Conservation (phyloP, 2,888 invertebrate genomes). For the Netelia virgata region DNA sequence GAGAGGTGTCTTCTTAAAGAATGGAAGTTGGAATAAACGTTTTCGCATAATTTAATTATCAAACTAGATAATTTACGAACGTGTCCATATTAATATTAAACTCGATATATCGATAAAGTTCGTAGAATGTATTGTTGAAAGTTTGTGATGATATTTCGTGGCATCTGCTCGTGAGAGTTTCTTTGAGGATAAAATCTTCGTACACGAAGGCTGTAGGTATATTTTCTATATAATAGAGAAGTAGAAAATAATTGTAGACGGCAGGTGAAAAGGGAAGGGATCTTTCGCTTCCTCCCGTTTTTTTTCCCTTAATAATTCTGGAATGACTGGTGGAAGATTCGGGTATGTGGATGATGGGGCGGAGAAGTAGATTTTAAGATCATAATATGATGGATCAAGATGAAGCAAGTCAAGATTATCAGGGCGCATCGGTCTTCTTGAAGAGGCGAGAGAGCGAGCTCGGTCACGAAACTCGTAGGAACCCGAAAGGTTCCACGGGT, state of each 20-base stretch:
- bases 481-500: constrained; percentile 52
- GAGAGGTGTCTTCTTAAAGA: background rate
- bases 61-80: too few relatives aligned
- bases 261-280: constrained; percentile 50
- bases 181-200: constrained; percentile 15
- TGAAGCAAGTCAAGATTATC: constrained; percentile 44
- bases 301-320: constrained; percentile 36
- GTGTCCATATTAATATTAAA: too few relatives aligned
- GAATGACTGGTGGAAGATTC: constrained; percentile 48
- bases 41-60: too few relatives aligned
- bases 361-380: constrained; percentile 58
- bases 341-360: background rate
- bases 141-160: background rate
- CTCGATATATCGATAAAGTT: too few relatives aligned
- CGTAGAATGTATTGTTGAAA: background rate
- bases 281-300: background rate
- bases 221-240: constrained; percentile 24
- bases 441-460: constrained; percentile 57
- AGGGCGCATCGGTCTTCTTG: constrained; percentile 39
- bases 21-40: background rate
- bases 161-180: background rate
- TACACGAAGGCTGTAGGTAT: background rate
- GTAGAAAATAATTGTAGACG: constrained; percentile 54
- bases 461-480: constrained; percentile 57
- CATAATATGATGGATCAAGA: constrained; percentile 63